phyloP scores from a whole-genome alignment of 2,888 invertebrate species.

The Bombylius major region DNA sequence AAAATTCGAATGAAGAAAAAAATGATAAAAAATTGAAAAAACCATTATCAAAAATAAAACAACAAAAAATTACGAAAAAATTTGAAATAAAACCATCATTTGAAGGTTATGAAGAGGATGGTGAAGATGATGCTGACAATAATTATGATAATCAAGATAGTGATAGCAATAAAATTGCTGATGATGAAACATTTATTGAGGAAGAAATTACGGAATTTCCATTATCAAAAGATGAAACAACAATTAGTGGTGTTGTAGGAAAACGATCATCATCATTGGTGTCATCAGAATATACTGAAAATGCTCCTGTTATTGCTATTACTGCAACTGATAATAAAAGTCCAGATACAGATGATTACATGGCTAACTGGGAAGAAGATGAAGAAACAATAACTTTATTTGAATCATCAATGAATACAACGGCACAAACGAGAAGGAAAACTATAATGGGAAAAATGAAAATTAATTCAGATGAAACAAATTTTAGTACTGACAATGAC shows the following conservation, averaged over 20 bases:
- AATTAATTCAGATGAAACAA: slow-evolving; percentile 1
- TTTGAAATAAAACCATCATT: not conserved
- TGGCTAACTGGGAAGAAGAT: slow-evolving; percentile 35
- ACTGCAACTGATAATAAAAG: slow-evolving; percentile 18
- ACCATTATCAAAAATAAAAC: not conserved
- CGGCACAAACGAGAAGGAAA: slow-evolving; percentile 19
- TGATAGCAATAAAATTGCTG: not conserved
- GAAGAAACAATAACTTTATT: slow-evolving; percentile 13
- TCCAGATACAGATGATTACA: slow-evolving; percentile 35
- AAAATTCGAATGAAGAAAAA: too few species aligned
- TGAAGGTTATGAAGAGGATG: not conserved
- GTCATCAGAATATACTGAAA: too few species aligned
- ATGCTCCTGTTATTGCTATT: not conserved
- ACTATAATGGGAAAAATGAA: not conserved
- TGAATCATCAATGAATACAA: not conserved
- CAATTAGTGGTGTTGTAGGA: too few species aligned
- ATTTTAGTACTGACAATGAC: not conserved
- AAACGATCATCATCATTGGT: too few species aligned
- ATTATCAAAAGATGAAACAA: not conserved
- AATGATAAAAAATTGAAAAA: too few species aligned
- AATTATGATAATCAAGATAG: not conserved
- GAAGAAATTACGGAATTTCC: not conserved
- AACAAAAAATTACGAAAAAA: not conserved
- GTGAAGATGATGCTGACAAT: not conserved
- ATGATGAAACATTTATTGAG: not conserved